Evolutionary conservation across 1,140 invertebrate species (phyloP).

Genomic region (Chionoecetes opilio): DNA sequence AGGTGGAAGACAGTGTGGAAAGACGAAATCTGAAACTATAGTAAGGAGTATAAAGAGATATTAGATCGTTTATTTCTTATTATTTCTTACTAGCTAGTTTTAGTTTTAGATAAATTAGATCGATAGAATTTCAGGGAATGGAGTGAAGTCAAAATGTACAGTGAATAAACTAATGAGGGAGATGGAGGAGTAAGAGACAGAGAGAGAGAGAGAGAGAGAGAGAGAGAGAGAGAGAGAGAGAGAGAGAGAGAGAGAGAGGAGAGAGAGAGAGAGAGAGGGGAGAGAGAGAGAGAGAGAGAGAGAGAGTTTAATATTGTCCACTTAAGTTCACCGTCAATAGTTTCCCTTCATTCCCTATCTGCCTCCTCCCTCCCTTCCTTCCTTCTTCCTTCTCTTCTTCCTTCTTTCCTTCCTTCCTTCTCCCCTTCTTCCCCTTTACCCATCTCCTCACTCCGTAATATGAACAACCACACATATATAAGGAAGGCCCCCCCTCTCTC

Average conservation of each 20-base stretch:
- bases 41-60: neutral
- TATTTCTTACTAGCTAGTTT: too few relatives aligned
- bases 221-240: constrained; percentile 53
- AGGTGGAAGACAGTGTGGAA: neutral
- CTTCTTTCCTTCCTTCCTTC: neutral
- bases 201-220: constrained; percentile 48
- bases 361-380: neutral
- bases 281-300: neutral
- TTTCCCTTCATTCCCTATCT: neutral
- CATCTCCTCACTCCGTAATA: too few relatives aligned
- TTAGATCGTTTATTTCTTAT: too few relatives aligned
- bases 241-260: constrained; percentile 55
- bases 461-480: neutral
- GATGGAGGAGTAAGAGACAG: neutral
- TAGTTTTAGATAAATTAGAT: neutral
- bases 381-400: neutral
- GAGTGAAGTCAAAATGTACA: neutral
- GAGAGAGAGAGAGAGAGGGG: neutral
- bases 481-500: neutral
- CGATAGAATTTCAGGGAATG: neutral
- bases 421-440: too few relatives aligned
- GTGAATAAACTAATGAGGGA: constrained; percentile 2
- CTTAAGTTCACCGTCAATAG: neutral
- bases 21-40: neutral
- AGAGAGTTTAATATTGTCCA: neutral